Evolutionary conservation across 2,113 vertebrate species (phyloP), one percentile per base, ranked within the genome.

Genomic region (Vulpes ferrilata): DNA sequence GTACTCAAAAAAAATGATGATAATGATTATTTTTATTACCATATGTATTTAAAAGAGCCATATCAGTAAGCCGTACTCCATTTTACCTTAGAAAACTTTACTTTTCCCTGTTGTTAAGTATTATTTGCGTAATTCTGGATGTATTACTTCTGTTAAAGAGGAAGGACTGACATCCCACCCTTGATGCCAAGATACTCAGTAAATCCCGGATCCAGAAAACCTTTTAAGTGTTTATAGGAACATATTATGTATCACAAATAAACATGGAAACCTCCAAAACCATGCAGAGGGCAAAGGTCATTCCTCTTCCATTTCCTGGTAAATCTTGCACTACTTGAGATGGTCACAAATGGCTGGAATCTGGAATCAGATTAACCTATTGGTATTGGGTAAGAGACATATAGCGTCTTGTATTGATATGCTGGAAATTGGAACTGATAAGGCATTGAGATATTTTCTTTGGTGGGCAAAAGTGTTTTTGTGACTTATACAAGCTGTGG

Each of bases 1-100:
- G n/a, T 65, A 85, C 20, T 94, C 5, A 43, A 43, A 81, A 97
- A 89, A 89, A 62, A 73, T 55, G 8, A 43, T 84, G 13, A 92
- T 80, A 4, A 51, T 86, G 19, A 59, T 71, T 51, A 64, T 73
- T 90, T 93, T 92, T 80, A 48, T 94, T 87, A 62, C 7, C 0
- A 11, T 86, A 35, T 20, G 16, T 94, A 17, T 74, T 93, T 22
- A 85, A 85, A 93, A 84, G 16, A 59, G 53, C 30, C 32, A n/a
- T 0, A 71, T 12, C 2, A 65, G 48, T 93, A 81, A 91, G 51
- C 9, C 81, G 6, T 5, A 88, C 16, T 60, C 11, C 15, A 32
- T 65, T 88, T 84, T 67, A 11, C 88, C 38, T 53, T 60, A 60
- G 82, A 65, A 95, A 87, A 62, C 8, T 48, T 86, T 8, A 65